Evolutionary conservation across 1,140 invertebrate genomes (phyloP), one percentile per base, ranked within the genome.

Genomic region (Dendrolimus punctatus): DNA sequence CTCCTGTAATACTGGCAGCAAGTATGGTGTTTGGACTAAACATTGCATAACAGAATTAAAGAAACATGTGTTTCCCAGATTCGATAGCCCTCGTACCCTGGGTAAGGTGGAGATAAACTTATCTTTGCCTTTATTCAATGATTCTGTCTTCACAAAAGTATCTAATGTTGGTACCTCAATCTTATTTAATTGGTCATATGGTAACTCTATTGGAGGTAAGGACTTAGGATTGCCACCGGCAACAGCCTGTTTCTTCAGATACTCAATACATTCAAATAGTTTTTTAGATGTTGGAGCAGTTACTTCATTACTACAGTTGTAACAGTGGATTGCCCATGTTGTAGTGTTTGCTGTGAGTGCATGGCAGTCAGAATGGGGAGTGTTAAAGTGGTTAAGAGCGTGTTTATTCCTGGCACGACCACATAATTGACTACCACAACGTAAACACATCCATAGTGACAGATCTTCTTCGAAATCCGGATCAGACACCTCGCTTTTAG

Each of bases 61-160:
- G 88, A 98, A 99, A 81, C 97, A 99, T 2, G 97, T 98, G 76
- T 98, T 98, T 53, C 97, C 97, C 77, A 98, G 88, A 90, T 99
- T 98, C 41, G 84, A 82, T 49, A 97, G 83, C 8, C 95, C 95
- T 87, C 91, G 85, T 0, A 91, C 89, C 10, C 90, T 74, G 0
- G 88, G 88, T 54, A 90, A 71, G 46, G 61, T 75, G 37, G 68
- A 62, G 39, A 75, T 70, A 4, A 71, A 65, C 53, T 82, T 83
- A 48, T 86, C 75, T 64, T 85, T 86, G 5, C 67, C 66, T 61
- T 86, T 85, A 0, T 54, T 55, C 48, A 51, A 45, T 38, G 57
- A 40, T 47, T 83, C 80, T 56, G 60, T 66, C 58, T 75, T 80
- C 45, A 73, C 62, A 57, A 77, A 65, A 52, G 64, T 71, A 53